Evolutionary conservation across 2,113 vertebrate genomes (phyloP).

Genomic region (Aix galericulata): DNA sequence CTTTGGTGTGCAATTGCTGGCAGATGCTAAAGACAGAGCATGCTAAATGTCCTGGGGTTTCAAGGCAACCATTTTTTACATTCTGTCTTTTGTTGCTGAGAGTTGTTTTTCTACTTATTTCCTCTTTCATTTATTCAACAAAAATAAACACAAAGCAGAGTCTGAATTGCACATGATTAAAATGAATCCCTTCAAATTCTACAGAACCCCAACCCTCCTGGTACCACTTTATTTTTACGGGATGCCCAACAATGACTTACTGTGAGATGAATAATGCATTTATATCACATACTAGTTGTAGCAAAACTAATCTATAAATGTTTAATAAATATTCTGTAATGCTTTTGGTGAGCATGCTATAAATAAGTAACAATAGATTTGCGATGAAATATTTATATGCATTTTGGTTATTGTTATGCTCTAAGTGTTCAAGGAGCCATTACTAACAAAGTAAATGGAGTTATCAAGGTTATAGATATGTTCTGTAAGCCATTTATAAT

Average conservation of each 20-base stretch:
- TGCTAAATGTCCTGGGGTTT: not conserved
- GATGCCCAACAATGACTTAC: conserved; percentile 66
- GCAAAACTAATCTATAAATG: conserved; percentile 83
- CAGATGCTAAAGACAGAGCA: not conserved
- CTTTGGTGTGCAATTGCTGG: not conserved
- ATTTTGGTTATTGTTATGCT: conserved; percentile 74
- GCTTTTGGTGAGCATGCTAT: conserved; percentile 76
- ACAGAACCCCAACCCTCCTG: conserved; percentile 35
- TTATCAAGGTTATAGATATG: conserved; percentile 76
- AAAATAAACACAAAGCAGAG: not conserved
- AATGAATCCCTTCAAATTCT: not conserved
- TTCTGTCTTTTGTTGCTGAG: not conserved
- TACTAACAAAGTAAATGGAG: conserved; percentile 73
- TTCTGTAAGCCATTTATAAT: conserved; percentile 70
- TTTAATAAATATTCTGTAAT: conserved; percentile 83
- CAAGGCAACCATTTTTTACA: not conserved
- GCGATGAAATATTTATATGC: conserved; percentile 78
- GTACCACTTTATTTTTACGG: conserved; percentile 52
- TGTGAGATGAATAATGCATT: conserved; percentile 79
- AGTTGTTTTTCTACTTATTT: not conserved
- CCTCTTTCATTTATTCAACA: not conserved
- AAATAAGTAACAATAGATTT: conserved; percentile 81
- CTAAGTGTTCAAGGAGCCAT: conserved; percentile 71
- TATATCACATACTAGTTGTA: conserved; percentile 74
- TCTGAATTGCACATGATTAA: not conserved